Evolutionary conservation across 2,888 invertebrate genomes (phyloP), one percentile per base, ranked within the genome.

Genomic region (Autographa pulchrina): DNA sequence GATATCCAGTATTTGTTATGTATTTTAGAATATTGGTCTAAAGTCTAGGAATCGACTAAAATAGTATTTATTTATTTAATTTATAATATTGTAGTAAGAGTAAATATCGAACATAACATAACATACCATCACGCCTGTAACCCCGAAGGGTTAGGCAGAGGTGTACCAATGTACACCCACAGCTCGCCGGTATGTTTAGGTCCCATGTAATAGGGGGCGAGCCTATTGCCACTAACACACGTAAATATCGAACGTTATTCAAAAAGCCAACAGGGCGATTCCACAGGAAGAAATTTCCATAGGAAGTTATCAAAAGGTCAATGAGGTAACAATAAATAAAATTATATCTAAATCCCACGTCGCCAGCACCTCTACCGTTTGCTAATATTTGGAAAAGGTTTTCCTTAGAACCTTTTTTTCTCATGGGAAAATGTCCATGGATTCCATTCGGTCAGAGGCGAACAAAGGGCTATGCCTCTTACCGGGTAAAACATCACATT

Each of bases 301-400:
- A 48, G 16, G n/a, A 48, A 48, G n/a, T 48, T 48, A 48, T 48
- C 48, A 48, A 48, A 48, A 48, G 48, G 48, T n/a, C 48, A n/a
- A 48, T 48, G 48, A n/a, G 48, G 48, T n/a, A n/a, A 48, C 48
- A 48, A 48, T 48, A 48, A 48, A 48, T 48, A 48, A 48, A 48
- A 48, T 48, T 48, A 48, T 48, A 48, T 48, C 48, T 48, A 48
- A 48, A 48, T 48, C n/a, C 48, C 48, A 48, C 48, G 48, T 48
- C 48, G 8, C 48, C 48, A 48, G 48, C 48, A 48, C 48, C 48
- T 48, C 48, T n/a, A n/a, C 48, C 48, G 48, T 48, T 48, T 48
- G 48, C 48, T 48, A 48, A 48, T 48, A 48, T 48, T 48, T 48
- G 48, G 48, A 48, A 48, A 48, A 48, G 48, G 48, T 48, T 48